Conservation (phyloP, 2,888 invertebrate genomes). For the Folsomia manolachei region DNA sequence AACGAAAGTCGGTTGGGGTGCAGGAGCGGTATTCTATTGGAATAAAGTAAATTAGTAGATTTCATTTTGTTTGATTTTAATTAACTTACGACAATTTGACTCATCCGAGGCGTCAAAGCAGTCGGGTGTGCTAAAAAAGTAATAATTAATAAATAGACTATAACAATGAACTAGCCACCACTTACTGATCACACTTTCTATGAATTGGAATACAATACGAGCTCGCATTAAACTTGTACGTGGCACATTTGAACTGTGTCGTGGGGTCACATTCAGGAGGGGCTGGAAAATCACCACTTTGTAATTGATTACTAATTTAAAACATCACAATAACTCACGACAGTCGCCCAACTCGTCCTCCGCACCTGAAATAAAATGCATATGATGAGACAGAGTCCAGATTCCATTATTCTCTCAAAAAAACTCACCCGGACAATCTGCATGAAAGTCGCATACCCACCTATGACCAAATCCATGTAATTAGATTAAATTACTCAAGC, state of each 20-base stretch:
- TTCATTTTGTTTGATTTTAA: background rate
- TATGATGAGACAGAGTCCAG: background rate
- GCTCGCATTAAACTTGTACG: constrained; percentile 86
- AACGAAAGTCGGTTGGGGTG: constrained; percentile 81
- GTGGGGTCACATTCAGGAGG: constrained; percentile 86
- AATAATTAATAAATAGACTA: constrained; percentile 54
- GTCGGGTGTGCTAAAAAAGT: constrained; percentile 63
- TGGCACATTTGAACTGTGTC: constrained; percentile 85
- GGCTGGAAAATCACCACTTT: constrained; percentile 69
- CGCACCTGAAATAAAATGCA: constrained; percentile 50
- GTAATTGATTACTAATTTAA: constrained; percentile 28
- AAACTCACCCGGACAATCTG: constrained; percentile 55
- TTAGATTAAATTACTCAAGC: constrained; percentile 9
- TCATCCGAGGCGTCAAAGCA: constrained; percentile 95
- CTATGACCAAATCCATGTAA: background rate
- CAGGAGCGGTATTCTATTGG: constrained; percentile 81
- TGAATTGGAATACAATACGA: constrained; percentile 92
- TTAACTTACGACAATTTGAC: constrained; percentile 88
- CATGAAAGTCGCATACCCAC: constrained; percentile 58
- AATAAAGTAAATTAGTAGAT: background rate
- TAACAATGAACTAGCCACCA: background rate
- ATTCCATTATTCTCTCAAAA: constrained; percentile 6
- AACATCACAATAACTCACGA: constrained; percentile 72
- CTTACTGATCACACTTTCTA: constrained; percentile 78
- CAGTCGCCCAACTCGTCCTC: constrained; percentile 79